These are phyloP conservation scores for Drosophila subobscura DNA, from an alignment of 1,140 invertebrate species.

Conservation along the genomic window DNA sequence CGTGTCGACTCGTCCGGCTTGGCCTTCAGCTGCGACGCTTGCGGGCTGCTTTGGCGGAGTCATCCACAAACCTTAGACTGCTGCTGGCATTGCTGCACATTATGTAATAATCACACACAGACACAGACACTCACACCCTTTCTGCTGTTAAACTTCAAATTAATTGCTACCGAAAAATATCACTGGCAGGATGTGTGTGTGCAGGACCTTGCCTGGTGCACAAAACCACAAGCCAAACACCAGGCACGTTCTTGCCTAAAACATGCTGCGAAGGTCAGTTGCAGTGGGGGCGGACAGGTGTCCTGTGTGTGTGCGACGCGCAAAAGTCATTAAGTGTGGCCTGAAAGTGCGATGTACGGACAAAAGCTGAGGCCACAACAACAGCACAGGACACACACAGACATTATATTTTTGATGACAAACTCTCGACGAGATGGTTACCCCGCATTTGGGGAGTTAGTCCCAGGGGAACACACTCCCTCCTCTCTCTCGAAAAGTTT, in stretches of 20 bases:
- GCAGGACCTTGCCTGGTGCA: constrained; percentile 51
- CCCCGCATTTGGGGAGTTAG: background rate
- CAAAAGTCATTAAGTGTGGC: constrained; percentile 77
- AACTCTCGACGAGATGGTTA: constrained; percentile 6
- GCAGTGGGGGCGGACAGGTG: constrained; percentile 21
- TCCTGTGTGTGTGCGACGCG: constrained; percentile 45
- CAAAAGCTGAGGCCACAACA: constrained; percentile 59
- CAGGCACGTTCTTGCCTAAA: constrained; percentile 56
- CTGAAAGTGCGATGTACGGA: constrained; percentile 62
- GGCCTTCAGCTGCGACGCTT: constrained; percentile 9
- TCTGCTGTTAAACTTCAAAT: constrained; percentile 66
- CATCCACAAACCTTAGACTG: constrained; percentile 35
- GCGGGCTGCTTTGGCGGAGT: constrained; percentile 15
- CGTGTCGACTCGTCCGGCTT: constrained; percentile 44
- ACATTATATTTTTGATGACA: background rate
- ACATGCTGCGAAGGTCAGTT: constrained; percentile 40
- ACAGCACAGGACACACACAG: constrained; percentile 14
- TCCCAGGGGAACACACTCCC: too few relatives aligned
- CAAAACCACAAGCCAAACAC: constrained; percentile 66
- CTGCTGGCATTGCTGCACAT: constrained; percentile 38
- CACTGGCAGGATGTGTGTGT: constrained; percentile 12
- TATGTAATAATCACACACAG: constrained; percentile 63
- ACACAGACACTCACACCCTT: background rate
- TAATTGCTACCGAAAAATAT: constrained; percentile 76
- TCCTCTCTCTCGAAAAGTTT: background rate